Evolutionary conservation across 2,888 invertebrate species (phyloP), one percentile per base, ranked within the genome.

Genomic region (Scelioninae gen. 1): DNA sequence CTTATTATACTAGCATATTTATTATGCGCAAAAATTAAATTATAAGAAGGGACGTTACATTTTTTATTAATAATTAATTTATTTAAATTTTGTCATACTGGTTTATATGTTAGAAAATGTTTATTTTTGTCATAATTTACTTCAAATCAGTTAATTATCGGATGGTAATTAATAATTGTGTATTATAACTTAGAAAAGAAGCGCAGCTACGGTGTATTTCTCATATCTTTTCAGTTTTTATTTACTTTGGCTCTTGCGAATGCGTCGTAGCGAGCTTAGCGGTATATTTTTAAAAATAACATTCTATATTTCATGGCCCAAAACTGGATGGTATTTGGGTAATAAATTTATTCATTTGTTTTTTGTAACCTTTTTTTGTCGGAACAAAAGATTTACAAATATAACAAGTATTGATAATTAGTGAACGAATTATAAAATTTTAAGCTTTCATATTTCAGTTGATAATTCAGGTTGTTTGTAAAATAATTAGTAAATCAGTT

Each of bases 191-290:
- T 43, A 60, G 7, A 40, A 43, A 31, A 13, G 40, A 31, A 43
- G n/a, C 43, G 56, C 38, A 58, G 16, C 56, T n/a, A n/a, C 60
- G 31, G 4, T 40, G 4, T 40, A 40, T 58, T n/a, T n/a, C 23
- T 45, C 60, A 45, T 60, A 29, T 60, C 60, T 60, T 60, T 60
- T 43, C 29, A 60, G 43, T 43, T 60, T 45, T 60, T 60, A 60
- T 60, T 60, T 60, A 60, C 43, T 43, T 60, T 60, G 45, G 60
- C 60, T 60, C 60, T 29, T 43, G 60, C 29, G 43, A 60, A 60
- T 60, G 29, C 45, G 45, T 43, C 45, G 43, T 23, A 11, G 29
- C 13, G 13, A 23, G 60, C 31, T 43, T n/a, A 29, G 60, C 60
- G n/a, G 43, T 60, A 43, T 60, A 60, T 43, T 60, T 43, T 60